These are phyloP conservation scores for Falco biarmicus DNA, from an alignment of 2,797 vertebrate genomes.

Conservation along the genomic window DNA sequence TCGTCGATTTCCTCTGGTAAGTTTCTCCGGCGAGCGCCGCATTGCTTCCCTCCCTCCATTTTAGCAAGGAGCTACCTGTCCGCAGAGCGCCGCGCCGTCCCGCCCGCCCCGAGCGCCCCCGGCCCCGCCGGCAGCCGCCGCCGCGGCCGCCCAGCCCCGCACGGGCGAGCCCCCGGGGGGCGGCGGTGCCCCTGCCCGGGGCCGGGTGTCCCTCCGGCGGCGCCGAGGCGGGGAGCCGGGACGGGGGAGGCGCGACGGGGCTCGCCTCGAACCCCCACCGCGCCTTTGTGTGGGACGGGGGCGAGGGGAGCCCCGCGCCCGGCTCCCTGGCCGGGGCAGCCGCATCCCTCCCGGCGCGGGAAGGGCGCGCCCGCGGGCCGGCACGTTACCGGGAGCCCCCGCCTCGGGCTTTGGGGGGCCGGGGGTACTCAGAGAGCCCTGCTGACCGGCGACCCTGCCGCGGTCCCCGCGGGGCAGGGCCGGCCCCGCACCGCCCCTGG, in stretches of 20 bases:
- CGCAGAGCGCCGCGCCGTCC: neutral
- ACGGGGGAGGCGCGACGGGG: neutral
- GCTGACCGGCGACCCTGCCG: neutral
- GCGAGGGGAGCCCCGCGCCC: neutral
- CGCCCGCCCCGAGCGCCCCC: neutral
- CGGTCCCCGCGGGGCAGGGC: neutral
- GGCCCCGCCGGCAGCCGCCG: neutral
- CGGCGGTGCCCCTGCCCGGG: neutral
- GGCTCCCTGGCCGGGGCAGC: neutral
- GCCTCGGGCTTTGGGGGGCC: neutral
- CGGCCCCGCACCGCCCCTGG: neutral
- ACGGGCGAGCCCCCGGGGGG: neutral
- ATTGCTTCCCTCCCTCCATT: slow-evolving; percentile 21
- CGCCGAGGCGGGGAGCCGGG: neutral
- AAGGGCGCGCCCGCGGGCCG: neutral
- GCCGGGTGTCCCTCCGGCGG: neutral
- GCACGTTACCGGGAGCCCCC: neutral
- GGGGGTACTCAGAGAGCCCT: neutral
- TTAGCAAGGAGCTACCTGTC: slow-evolving; percentile 22
- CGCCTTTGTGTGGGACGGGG: slow-evolving; percentile 20
- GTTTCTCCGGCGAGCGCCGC: slow-evolving; percentile 58
- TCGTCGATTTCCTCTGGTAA: slow-evolving; percentile 96
- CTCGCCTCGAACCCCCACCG: neutral
- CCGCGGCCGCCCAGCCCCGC: neutral
- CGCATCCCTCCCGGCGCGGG: neutral